Base-by-base conservation (phyloP, 2,888 invertebrate species). In the Herminia tarsipennalis region DNA sequence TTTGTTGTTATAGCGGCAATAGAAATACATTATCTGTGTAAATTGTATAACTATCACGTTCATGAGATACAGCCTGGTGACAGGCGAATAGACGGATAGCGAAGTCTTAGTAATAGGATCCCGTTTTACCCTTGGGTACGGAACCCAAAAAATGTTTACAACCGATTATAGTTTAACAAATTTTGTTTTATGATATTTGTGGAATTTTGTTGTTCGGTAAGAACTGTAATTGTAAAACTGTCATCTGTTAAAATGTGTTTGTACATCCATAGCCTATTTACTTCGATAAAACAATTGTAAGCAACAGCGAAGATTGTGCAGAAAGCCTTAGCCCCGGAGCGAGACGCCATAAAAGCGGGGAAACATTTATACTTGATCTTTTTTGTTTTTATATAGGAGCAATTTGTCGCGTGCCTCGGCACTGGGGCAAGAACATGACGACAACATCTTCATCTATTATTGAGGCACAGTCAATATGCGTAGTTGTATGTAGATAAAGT, bases 301-400 rank as follows among this genome's bases (percentile, higher is more conserved):
- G 22, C 2, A 21, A 28, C 28, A 10, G n/a, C 5, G 5, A 22
- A 14, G 21, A 34, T 42, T 28, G 28, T 21, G n/a, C 27, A 28
- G 21, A 22, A 25, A 32, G 24, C 25, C 13, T 37, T 43, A 43
- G 28, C 41, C 53, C 62, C 21, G 42, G 41, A 43, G 53, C 53
- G 42, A 53, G 40, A 49, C 45, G 58, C 50, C 59, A 63, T 73
- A 73, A 72, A 76, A 59, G 54, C 62, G 56, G 59, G n/a, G 69
- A 65, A 73, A 66, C 73, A 51, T 74, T 72, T 77, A 66, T 64
- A 59, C 59, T 57, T 66, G 59, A 70, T 71, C 70, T 70, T 68
- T 60, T 71, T 73, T 72, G 70, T 74, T 70, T 69, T 63, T 55
- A 66, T 56, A 47, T 56, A 33, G 45, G 65, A 65, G 66, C 71